Percentiles rank a stretch among this genome's conserved stretches.
Conservation (phyloP, 2,113 vertebrate species). For the Rynchops niger region DNA sequence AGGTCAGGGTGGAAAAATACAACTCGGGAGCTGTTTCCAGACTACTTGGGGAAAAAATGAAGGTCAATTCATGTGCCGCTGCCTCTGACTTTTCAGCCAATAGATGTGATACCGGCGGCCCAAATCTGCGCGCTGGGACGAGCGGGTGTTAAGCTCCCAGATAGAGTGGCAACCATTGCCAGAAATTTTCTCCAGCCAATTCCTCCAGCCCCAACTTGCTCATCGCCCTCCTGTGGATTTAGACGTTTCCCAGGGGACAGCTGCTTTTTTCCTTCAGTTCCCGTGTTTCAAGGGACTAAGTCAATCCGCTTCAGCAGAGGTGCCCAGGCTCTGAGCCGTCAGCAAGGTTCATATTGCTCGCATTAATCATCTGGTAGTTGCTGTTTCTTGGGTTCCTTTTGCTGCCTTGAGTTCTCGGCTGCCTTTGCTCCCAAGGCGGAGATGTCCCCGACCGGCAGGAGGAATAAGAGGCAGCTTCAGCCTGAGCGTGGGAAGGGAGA, state of each 20-base stretch:
- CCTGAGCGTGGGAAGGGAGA: accelerated
- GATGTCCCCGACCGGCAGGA: background rate
- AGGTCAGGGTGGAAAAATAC: background rate
- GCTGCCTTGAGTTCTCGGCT: background rate
- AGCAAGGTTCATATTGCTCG: background rate
- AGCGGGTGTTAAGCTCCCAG: background rate
- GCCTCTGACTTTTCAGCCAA: background rate
- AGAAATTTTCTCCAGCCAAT: background rate
- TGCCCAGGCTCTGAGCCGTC: background rate
- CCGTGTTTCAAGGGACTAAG: background rate
- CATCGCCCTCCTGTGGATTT: background rate
- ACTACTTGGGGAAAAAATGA: background rate
- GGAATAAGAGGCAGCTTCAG: background rate
- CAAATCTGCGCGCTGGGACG: background rate
- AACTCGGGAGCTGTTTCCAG: background rate
- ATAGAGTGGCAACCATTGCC: background rate
- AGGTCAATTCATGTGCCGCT: background rate
- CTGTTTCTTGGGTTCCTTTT: background rate
- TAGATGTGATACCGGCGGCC: background rate
- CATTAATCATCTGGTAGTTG: background rate
- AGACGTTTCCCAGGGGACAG: background rate
- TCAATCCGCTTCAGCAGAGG: background rate
- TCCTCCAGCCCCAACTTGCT: background rate
- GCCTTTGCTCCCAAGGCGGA: background rate
- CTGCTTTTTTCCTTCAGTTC: background rate